Evolutionary conservation across 2,888 invertebrate genomes (phyloP), one percentile per base, ranked within the genome.

Genomic region (Strigamia maritima): DNA sequence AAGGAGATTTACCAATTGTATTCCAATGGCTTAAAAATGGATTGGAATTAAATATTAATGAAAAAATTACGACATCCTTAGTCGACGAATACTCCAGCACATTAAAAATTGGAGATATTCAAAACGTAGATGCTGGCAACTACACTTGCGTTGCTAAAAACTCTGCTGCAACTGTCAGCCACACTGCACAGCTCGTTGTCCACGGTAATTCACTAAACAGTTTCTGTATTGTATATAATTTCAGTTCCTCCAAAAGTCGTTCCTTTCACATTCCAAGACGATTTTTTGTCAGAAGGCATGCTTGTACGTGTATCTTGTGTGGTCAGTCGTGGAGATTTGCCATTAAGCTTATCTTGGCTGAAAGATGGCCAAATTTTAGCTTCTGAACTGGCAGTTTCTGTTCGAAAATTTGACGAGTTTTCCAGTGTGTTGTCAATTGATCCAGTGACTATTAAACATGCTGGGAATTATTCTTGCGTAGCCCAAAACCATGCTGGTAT

Each of bases 1-100:
- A 83, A 65, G 85, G 84, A 7, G 84, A 85, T 80, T 82, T 82
- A 4, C 85, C 85, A 7, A 81, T 85, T 74, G 81, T 81, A 19
- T 82, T 85, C 44, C 81, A 79, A 74, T 86, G 89, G 89, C 85
- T 87, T 54, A 89, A 89, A 84, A 87, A 89, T 83, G 87, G 86
- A 79, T 3, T n/a, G 3, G 49, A 16, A n/a, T 3, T 76, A 16
- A 16, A 4, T 14, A 14, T 14, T 22, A 12, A 31, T 38, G 35
- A 24, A 19, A 26, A 12, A 75, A 38, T 76, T 6, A 2, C 8
- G 12, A 38, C 38, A n/a, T 16, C n/a, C 1, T 14, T 2, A 31
- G 31, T 76, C 31, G 76, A 76, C 19, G 35, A 76, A 4, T 76
- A 76, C 38, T 76, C 76, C 10, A 76, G 76, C 31, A 76, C 31